These are phyloP conservation scores for Leptogaster cylindrica DNA, from an alignment of 2,888 invertebrate species.

Conservation along the genomic window DNA sequence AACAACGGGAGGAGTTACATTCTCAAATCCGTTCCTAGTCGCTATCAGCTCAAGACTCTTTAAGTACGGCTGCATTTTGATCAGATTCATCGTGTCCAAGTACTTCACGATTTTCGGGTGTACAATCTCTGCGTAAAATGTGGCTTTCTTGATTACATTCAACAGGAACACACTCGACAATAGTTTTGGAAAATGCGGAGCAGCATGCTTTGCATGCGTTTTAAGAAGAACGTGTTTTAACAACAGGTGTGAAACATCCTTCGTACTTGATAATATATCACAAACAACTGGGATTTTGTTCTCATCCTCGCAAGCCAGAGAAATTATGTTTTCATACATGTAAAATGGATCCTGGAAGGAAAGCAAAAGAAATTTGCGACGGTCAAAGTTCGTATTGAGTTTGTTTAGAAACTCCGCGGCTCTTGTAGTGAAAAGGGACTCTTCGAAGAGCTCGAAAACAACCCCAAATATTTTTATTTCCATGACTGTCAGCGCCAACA, in stretches of 20 bases:
- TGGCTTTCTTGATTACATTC: slow-evolving; percentile 48
- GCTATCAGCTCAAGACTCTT: slow-evolving; percentile 53
- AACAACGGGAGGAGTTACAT: slow-evolving; percentile 54
- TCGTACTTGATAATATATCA: slow-evolving; percentile 48
- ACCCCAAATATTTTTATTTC: slow-evolving; percentile 50
- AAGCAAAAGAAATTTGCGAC: slow-evolving; percentile 51
- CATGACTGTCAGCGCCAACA: slow-evolving; percentile 44
- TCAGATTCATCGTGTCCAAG: slow-evolving; percentile 49
- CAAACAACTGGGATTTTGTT: slow-evolving; percentile 49
- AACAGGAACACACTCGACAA: slow-evolving; percentile 43
- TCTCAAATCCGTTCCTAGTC: slow-evolving; percentile 50
- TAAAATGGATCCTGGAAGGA: slow-evolving; percentile 52
- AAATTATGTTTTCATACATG: slow-evolving; percentile 52
- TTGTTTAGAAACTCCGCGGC: slow-evolving; percentile 54
- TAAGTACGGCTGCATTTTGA: slow-evolving; percentile 50
- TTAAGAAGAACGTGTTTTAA: slow-evolving; percentile 49
- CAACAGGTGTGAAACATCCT: slow-evolving; percentile 51
- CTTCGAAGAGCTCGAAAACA: slow-evolving; percentile 11
- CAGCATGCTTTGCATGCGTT: slow-evolving; percentile 32
- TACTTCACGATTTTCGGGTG: slow-evolving; percentile 52
- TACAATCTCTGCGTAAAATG: slow-evolving; percentile 53
- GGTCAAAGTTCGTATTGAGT: slow-evolving; percentile 49
- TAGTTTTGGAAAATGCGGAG: slow-evolving; percentile 50
- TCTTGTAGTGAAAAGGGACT: slow-evolving; percentile 47
- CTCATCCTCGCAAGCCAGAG: slow-evolving; percentile 51